Evolutionary conservation across 2,797 vertebrate genomes (phyloP), one percentile per base, ranked within the genome.

Genomic region (Enteromius treurensis): DNA sequence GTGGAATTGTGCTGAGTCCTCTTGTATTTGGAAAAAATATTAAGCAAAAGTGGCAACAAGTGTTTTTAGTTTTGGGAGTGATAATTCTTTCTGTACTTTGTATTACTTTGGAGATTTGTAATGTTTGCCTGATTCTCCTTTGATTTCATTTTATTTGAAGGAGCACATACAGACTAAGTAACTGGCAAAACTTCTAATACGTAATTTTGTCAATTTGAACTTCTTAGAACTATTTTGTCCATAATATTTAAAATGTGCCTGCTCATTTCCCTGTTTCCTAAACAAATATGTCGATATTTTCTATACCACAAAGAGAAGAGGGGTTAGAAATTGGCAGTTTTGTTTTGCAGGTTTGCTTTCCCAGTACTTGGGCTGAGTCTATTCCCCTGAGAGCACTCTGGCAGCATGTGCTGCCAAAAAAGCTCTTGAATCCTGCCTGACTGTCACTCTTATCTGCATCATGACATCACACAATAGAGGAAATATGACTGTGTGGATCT

Each of bases 381-480:
- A 80, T 77, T 80, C 67, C 73, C 68, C 78, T 55, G 64, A 86
- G 64, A 80, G 64, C 85, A 83, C 51, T 86, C 70, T 75, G 77
- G 69, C 71, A 76, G 53, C 51, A 64, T 15, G 23, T 40, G 51
- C 74, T 84, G 85, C 85, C 85, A 86, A 69, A 85, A 86, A 81
- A 71, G 68, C 75, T 84, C 70, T 84, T 75, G 84, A 79, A 82
- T 71, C 51, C 21, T 53, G 34, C 80, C 45, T 73, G 68, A 80
- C 78, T 85, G 81, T 83, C 77, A 77, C 67, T 65, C 74, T 69
- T 85, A 81, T 83, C 84, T 74, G 68, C 42, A 34, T 69, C 55
- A 58, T 69, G 79, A 81, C 85, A 86, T 84, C 84, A 84, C 82
- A 74, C n/a, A 45, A 81, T 55, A 79, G 4, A 70, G 53, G 79